Conservation (phyloP, 2,797 vertebrate genomes). For the Gymnocypris eckloni region DNA sequence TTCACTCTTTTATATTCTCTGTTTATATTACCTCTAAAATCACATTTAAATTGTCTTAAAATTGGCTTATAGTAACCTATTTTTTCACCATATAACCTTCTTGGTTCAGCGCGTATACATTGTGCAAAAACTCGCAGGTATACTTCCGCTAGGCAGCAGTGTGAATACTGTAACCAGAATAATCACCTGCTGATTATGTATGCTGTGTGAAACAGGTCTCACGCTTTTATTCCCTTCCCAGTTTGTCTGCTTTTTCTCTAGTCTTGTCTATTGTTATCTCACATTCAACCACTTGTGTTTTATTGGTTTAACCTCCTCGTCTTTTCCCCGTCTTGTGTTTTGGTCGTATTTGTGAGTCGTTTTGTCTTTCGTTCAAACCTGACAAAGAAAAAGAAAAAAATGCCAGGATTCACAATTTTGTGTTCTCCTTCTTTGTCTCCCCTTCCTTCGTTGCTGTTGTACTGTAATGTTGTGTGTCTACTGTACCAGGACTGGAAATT, state of each 20-base stretch:
- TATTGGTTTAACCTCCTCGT: constrained; percentile 34
- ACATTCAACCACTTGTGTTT: constrained; percentile 34
- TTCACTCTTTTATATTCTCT: neutral
- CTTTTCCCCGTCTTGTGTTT: constrained; percentile 55
- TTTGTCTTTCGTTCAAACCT: constrained; percentile 65
- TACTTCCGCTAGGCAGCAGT: neutral
- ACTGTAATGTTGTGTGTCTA: constrained; percentile 68
- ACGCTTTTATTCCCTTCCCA: constrained; percentile 8
- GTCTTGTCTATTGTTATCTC: constrained; percentile 36
- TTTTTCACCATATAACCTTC: neutral
- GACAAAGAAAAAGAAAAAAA: constrained; percentile 66
- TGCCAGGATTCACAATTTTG: constrained; percentile 76
- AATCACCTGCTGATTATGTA: constrained; percentile 6
- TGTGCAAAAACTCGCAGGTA: neutral
- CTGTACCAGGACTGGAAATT: constrained; percentile 70
- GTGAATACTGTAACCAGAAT: constrained; percentile 5
- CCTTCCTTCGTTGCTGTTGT: constrained; percentile 67
- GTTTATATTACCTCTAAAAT: neutral
- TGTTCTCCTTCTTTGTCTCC: constrained; percentile 72
- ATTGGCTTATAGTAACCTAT: neutral
- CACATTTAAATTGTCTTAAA: neutral
- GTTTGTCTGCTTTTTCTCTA: constrained; percentile 27
- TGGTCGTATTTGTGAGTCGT: constrained; percentile 56
- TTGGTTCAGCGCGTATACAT: neutral
- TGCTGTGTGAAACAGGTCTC: constrained; percentile 17